A percentile compares a stretch with the other conserved stretches of the same genome.
Conservation (phyloP, 2,113 vertebrate genomes). For the Xiphophorus maculatus region DNA sequence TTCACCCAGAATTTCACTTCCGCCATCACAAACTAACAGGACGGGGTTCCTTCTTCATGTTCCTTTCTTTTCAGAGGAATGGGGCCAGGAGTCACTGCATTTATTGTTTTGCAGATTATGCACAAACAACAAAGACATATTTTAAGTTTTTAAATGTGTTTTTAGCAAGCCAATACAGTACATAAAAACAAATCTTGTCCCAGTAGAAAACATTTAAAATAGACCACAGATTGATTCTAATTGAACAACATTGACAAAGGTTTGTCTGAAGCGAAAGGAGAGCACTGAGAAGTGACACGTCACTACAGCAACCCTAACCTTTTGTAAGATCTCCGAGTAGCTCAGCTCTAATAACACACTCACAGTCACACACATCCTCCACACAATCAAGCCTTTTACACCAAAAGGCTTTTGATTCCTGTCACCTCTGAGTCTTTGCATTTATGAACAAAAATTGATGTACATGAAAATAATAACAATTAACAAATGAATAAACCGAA, state of each 20-base stretch:
- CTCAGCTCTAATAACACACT: conserved; percentile 1
- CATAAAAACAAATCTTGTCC: no score
- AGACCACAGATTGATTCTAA: neutral
- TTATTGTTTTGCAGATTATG: neutral
- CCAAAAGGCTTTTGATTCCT: neutral
- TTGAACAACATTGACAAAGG: neutral
- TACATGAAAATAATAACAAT: no score
- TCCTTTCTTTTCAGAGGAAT: neutral
- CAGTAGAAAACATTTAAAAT: neutral
- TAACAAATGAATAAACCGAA: neutral
- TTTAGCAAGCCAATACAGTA: neutral
- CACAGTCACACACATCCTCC: conserved; percentile 10
- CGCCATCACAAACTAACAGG: no score
- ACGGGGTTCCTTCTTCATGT: no score
- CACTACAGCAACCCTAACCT: conserved; percentile 28
- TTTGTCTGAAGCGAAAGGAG: neutral
- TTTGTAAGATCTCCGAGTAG: conserved; percentile 34
- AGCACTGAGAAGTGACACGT: conserved; percentile 40
- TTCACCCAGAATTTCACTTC: neutral
- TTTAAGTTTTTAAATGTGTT: neutral
- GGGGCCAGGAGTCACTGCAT: neutral
- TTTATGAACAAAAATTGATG: neutral
- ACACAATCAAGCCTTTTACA: conserved; percentile 2
- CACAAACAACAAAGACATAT: neutral
- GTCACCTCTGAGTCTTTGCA: neutral